Evolutionary conservation across 2,797 vertebrate species (phyloP), one percentile per base, ranked within the genome.

Genomic region (Acipenser transmontanus): DNA sequence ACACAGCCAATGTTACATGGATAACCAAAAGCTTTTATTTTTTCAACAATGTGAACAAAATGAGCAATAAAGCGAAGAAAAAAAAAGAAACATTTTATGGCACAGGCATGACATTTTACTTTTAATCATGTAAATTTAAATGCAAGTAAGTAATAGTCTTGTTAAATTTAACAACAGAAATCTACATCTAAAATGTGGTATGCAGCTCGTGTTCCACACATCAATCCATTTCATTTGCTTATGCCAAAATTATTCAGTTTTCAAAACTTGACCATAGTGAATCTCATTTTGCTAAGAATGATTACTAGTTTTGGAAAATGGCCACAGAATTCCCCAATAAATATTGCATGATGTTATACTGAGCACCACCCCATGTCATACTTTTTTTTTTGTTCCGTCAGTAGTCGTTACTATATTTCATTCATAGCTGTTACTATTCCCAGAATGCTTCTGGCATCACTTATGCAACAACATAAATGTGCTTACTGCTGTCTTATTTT

Each of bases 391-490:
- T 75, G 81, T 78, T 67, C 5, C 11, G 11, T 12, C 71, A 12
- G 34, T 68, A 67, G 65, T 68, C 70, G 48, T 72, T 75, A 8
- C 65, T 70, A 75, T 77, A 83, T 85, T 85, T 80, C 74, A 82
- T 83, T 77, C 74, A 73, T 73, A 70, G 64, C 50, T 56, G 68
- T 65, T 68, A 68, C 57, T 73, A 69, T 75, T 69, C 73, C 73
- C 47, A 69, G 73, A 82, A 75, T 73, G 64, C 51, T 69, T 78
- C 68, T 72, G 71, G 85, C 80, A 77, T 78, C 76, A 74, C 62
- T 49, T 69, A 78, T 6, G 34, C 72, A 76, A 62, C 61, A 10
- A 70, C 49, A 77, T 87, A 85, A 88, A 87, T 85, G 61, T 56
- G 34, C 78, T 74, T 69, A 49, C 67, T 66, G 63, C 13, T 12